Evolutionary conservation across 2,888 invertebrate genomes (phyloP).

Genomic region (Elmis aenea): DNA sequence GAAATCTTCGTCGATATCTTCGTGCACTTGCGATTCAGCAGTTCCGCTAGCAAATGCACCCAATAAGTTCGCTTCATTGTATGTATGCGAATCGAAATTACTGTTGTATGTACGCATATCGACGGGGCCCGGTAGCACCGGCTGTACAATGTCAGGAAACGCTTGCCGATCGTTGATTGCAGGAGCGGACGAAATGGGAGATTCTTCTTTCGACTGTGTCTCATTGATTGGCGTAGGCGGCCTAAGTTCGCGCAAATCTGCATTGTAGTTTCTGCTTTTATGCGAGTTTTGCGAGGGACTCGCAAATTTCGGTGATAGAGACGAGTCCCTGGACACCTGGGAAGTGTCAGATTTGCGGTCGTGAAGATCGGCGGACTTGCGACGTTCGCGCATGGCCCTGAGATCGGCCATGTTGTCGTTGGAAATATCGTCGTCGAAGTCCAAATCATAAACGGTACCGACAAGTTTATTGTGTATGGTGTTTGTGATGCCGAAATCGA

Average conservation of each 20-base stretch:
- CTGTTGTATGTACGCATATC: slow-evolving; percentile 83
- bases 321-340: slow-evolving; percentile 50
- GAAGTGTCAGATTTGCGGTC: slow-evolving; percentile 55
- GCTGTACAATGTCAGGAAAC: slow-evolving; percentile 59
- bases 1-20: slow-evolving; percentile 72
- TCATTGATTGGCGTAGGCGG: slow-evolving; percentile 50
- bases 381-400: slow-evolving; percentile 71
- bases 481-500: slow-evolving; percentile 53
- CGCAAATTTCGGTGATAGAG: slow-evolving; percentile 54
- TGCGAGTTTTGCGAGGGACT: slow-evolving; percentile 48
- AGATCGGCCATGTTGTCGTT: slow-evolving; percentile 68
- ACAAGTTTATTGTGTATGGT: slow-evolving; percentile 76
- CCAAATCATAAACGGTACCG: slow-evolving; percentile 83
- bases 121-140: slow-evolving; percentile 79
- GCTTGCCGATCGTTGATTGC: slow-evolving; percentile 40
- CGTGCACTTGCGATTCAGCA: slow-evolving; percentile 62
- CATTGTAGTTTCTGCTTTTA: slow-evolving; percentile 40
- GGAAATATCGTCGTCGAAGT: slow-evolving; percentile 78
- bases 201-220: slow-evolving; percentile 32
- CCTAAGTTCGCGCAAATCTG: slow-evolving; percentile 48
- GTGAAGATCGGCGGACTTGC: slow-evolving; percentile 68
- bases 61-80: slow-evolving; percentile 60
- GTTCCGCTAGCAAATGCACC: slow-evolving; percentile 62
- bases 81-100: slow-evolving; percentile 54
- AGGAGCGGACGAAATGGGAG: slow-evolving; percentile 22